Conservation (phyloP, 2,888 invertebrate species). For the Xestia ashworthii region DNA sequence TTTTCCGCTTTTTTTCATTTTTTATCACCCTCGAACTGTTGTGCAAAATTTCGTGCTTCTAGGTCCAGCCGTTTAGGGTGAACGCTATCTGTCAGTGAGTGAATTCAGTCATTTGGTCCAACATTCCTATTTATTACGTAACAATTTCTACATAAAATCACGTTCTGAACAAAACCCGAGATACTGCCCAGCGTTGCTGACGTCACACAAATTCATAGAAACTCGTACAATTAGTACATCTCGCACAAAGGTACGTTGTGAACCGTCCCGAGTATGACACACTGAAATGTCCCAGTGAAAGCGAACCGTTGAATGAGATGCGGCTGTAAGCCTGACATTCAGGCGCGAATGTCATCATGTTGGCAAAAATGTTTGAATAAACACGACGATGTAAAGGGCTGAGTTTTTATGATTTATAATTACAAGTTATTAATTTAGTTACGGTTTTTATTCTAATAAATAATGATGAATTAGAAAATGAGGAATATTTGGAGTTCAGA, state of each 20-base stretch:
- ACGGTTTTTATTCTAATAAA: not conserved
- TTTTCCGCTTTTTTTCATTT: no score
- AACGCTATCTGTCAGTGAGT: not conserved
- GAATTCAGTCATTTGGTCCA: not conserved
- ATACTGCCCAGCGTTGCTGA: conserved; percentile 4
- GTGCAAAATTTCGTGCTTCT: not conserved
- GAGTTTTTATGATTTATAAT: conserved; percentile 12
- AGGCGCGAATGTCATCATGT: conserved; percentile 59
- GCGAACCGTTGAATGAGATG: conserved; percentile 41
- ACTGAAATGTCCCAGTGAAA: conserved; percentile 56
- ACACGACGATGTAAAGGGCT: conserved; percentile 20
- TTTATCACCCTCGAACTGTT: not conserved
- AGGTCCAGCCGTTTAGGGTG: not conserved
- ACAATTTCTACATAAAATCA: not conserved
- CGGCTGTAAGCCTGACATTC: conserved; percentile 35
- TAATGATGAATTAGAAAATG: not conserved
- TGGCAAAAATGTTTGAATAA: conserved; percentile 42
- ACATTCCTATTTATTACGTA: no score
- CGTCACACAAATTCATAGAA: conserved; percentile 33
- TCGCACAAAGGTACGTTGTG: conserved; percentile 27
- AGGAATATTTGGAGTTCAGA: not conserved
- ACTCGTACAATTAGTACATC: conserved; percentile 9
- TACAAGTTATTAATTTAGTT: conserved; percentile 18
- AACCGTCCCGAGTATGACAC: conserved; percentile 38
- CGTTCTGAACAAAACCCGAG: not conserved